Base-by-base conservation (phyloP, 1,140 invertebrate genomes). In the Solenopsis invicta region DNA sequence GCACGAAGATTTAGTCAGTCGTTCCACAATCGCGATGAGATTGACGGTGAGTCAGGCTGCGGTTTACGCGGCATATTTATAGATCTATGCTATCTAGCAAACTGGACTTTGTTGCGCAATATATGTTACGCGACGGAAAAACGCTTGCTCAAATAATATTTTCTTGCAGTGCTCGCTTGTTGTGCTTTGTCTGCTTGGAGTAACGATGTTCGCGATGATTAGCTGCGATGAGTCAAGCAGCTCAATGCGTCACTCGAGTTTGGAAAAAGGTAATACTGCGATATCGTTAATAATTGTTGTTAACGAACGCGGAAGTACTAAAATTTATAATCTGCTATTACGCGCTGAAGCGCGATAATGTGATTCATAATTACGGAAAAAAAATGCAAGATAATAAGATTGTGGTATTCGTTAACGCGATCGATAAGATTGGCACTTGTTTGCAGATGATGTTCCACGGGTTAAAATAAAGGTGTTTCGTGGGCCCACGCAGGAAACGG, bases 381-480 rank as follows among this genome's bases (percentile, higher is more conserved):
- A 41, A 21, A 16, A 86, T 4, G 8, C 5, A 59, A 48, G 24
- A 61, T 37, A 54, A 13, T 56, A 61, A 29, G 2, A 29, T 71
- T 34, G 13, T 13, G 45, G 2, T 89, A 74, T 56, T 41, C 2
- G 18, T 13, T 69, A 41, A n/a, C 10, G 10, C 10, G 0, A 67
- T 62, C 4, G 24, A 66, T 54, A 50, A 52, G 9, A 56, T 2
- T 77, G 54, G 45, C 9, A 34, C 13, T 59, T 86, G 9, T 71
- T 90, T 24, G 50, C 52, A 91, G 89, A 85, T 75, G 92, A 95
- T 61, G 91, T 95, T 75, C 96, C 96, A n/a, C 93, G 97, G 29
- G 97, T 97, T 0, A 97, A 97, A 94, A 97, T 97, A 72, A 97
- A 97, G 94, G 97, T 97, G 2, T 97, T 97, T 92, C 93, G 97